Base-by-base conservation (phyloP, 2,888 invertebrate genomes). In the Melanostoma scalare region DNA sequence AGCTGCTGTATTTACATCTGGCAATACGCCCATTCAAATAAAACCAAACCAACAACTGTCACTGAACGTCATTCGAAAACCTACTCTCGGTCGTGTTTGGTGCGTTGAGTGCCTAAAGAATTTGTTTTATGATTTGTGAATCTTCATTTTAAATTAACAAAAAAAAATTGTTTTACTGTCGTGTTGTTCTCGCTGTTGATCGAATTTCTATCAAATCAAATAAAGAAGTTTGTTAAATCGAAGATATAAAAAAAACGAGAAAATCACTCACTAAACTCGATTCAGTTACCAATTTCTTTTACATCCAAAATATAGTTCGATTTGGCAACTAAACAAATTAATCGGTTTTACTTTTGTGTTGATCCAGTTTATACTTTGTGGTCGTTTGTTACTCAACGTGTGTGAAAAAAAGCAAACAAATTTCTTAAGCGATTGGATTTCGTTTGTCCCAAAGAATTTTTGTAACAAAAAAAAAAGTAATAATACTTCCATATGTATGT, bases 11-110 rank as follows among this genome's bases (percentile, higher is more conserved):
- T 71, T 78, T 50, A 56, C 79, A 79, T 75, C 84, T 84, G 84
- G 84, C 84, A 84, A 84, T 79, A 75, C 84, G 79, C 48, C 36
- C 84, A 50, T 69, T 75, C 38, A 67, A 84, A 84, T 84, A 84
- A 79, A 84, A 84, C 84, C 50, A 79, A 75, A 71, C 74, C 74
- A 75, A 6, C 79, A 79, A 74, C 74, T 84, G 84, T 84, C 74
- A 78, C 48, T 10, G 65, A 20, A 79, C 55, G 84, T 84, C 84
- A 84, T 79, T 84, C 84, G 65, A 84, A 79, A 75, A 33, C 55
- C 44, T 79, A 75, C 56, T 69, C 73, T 74, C 84, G 78, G 84
- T 67, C 55, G 74, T 75, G 67, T 53, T 79, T 71, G 74, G 81
- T 82, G 53, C 52, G 68, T 61, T 52, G n/a, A 44, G 55, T 60